phyloP scores from a whole-genome alignment of 2,797 vertebrate genomes.

The Paratrypauchen microcephalus region DNA sequence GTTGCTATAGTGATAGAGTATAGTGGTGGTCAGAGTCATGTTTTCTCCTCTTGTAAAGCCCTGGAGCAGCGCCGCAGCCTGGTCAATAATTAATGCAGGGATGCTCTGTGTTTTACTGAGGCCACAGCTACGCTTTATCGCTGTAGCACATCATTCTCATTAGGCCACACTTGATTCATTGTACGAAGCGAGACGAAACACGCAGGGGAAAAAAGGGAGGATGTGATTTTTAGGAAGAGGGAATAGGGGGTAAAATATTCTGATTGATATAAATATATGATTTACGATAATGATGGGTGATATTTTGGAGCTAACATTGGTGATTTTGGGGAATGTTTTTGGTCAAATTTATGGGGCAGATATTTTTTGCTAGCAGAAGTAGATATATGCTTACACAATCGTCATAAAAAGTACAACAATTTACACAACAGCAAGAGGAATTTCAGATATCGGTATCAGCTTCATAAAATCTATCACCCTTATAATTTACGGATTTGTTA shows the following conservation, averaged over 20 bases:
- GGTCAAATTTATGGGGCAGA: background rate
- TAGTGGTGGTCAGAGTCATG: slow-evolving; percentile 54
- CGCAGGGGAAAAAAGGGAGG: slow-evolving; percentile 6
- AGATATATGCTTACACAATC: background rate
- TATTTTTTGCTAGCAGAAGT: background rate
- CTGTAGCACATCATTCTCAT: slow-evolving; percentile 64
- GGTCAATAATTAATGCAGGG: slow-evolving; percentile 71
- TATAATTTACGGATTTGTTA: background rate
- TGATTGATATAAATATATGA: background rate
- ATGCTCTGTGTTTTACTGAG: slow-evolving; percentile 67
- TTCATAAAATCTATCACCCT: background rate
- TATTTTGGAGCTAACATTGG: background rate
- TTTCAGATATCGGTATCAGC: background rate
- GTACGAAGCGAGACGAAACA: slow-evolving; percentile 32
- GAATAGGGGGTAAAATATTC: background rate
- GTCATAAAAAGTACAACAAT: background rate
- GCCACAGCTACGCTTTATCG: slow-evolving; percentile 62
- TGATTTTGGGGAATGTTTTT: background rate
- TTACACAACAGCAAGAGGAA: background rate
- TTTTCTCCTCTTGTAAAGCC: slow-evolving; percentile 64
- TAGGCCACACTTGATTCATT: slow-evolving; percentile 51
- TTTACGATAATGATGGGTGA: background rate
- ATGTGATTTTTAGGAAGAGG: background rate
- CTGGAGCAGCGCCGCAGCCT: slow-evolving; percentile 37
- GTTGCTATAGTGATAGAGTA: slow-evolving; percentile 57